Percentiles rank a stretch among this genome's conserved stretches.
phyloP scores from a whole-genome alignment of 2,888 invertebrate genomes.

The Netelia virgata region DNA sequence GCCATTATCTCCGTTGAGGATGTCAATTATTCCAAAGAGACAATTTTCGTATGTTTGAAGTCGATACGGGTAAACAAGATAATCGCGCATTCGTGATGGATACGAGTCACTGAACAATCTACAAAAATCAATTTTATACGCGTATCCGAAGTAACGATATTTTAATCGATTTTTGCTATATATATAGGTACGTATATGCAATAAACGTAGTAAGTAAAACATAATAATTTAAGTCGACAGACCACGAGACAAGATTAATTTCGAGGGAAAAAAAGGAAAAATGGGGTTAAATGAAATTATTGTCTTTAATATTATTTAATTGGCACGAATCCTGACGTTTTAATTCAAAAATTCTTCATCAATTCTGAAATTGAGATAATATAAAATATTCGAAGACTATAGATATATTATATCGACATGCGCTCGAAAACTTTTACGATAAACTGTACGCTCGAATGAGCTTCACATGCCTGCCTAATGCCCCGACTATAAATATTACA shows the following conservation, averaged over 20 bases:
- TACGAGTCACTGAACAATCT: neutral
- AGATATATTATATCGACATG: neutral
- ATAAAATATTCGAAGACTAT: neutral
- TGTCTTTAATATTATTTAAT: constrained; percentile 6
- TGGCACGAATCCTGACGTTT: neutral
- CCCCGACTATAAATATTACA: constrained; percentile 78
- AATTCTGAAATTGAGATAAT: constrained; percentile 13
- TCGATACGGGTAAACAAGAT: constrained; percentile 20
- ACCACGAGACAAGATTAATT: constrained; percentile 51
- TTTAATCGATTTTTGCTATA: neutral
- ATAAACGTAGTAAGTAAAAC: neutral
- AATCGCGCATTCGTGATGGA: neutral
- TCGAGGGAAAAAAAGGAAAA: constrained; percentile 11
- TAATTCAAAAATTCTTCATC: constrained; percentile 6
- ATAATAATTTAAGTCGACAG: constrained; percentile 33
- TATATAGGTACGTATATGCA: neutral
- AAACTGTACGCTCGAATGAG: constrained; percentile 62
- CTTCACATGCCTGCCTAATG: constrained; percentile 75
- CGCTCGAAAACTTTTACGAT: constrained; percentile 59
- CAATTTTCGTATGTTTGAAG: constrained; percentile 10
- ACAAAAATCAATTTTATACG: neutral
- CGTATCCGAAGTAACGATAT: neutral
- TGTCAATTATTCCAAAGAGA: constrained; percentile 13
- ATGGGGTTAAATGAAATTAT: constrained; percentile 3
- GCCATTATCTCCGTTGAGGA: neutral